Percentiles rank a stretch among this genome's conserved stretches.
Evolutionary conservation across 1,140 invertebrate species (phyloP).

Genomic region (Caenorhabditis remanei): DNA sequence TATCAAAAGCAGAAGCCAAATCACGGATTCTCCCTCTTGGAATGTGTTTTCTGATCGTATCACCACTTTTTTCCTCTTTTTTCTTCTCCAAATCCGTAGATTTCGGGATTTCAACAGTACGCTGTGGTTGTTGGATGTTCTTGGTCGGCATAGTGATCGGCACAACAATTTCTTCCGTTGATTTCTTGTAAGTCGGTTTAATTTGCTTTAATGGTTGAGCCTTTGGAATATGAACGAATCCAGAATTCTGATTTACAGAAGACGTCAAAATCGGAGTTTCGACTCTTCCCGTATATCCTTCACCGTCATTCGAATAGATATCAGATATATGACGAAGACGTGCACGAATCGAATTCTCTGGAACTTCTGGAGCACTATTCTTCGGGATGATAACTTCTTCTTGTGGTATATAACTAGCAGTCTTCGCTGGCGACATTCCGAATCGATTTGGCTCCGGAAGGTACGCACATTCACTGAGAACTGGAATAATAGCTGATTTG

Average conservation of each 20-base stretch:
- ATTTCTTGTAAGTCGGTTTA: neutral
- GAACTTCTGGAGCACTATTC: neutral
- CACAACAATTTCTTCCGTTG: constrained; percentile 6
- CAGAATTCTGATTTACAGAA: neutral
- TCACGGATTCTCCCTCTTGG: constrained; percentile 15
- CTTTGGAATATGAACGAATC: neutral
- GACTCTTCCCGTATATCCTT: neutral
- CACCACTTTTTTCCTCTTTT: neutral
- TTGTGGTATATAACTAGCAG: neutral
- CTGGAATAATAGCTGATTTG: neutral
- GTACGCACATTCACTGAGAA: constrained; percentile 4
- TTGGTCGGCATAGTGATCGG: neutral
- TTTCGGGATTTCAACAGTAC: neutral
- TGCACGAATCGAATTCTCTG: neutral
- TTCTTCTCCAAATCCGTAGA: too few relatives aligned
- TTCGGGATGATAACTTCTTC: neutral
- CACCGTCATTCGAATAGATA: neutral
- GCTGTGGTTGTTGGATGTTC: neutral
- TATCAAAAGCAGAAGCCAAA: constrained; percentile 23
- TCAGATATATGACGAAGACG: constrained; percentile 22
- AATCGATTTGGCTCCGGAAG: neutral
- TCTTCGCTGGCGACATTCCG: neutral
- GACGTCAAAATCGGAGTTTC: neutral
- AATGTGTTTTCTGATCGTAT: constrained; percentile 11
- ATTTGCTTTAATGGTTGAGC: neutral